Percentiles rank a stretch among this genome's conserved stretches.
Conservation (phyloP, 2,797 vertebrate species). For the Microcaecilia unicolor region DNA sequence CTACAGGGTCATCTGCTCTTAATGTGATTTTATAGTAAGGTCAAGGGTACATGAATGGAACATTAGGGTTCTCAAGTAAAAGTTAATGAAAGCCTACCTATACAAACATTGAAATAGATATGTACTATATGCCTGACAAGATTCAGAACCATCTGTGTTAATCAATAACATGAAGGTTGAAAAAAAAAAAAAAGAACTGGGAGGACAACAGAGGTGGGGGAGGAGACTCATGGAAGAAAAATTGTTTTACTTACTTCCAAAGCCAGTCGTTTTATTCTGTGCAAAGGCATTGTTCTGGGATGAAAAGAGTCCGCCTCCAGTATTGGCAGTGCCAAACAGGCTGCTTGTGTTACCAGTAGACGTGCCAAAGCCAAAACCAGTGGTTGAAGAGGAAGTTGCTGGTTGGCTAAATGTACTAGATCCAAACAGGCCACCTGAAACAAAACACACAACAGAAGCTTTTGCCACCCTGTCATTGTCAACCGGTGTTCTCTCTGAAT, state of each 20-base stretch:
- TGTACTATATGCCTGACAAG: too few relatives aligned
- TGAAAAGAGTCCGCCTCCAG: conserved; percentile 78
- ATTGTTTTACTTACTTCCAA: conserved; percentile 85
- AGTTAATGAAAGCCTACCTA: too few relatives aligned
- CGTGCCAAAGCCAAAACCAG: conserved; percentile 82
- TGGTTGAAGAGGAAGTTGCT: conserved; percentile 78
- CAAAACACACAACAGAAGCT: neutral
- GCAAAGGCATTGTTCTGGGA: conserved; percentile 86
- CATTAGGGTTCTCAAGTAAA: too few relatives aligned
- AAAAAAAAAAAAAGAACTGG: neutral
- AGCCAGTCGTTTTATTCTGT: conserved; percentile 77
- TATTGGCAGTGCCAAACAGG: conserved; percentile 78
- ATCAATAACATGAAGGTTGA: too few relatives aligned
- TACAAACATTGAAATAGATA: too few relatives aligned
- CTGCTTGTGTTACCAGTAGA: conserved; percentile 74
- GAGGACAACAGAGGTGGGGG: too few relatives aligned
- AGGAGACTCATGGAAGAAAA: too few relatives aligned
- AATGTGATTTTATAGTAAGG: too few relatives aligned
- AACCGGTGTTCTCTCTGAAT: too few relatives aligned
- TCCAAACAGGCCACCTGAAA: conserved; percentile 82
- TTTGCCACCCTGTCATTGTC: neutral
- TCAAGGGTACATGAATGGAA: too few relatives aligned
- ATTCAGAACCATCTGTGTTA: too few relatives aligned
- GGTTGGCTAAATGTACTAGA: conserved; percentile 84
- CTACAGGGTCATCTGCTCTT: too few relatives aligned